Percentiles rank a stretch among this genome's conserved stretches.
Evolutionary conservation across 2,888 invertebrate species (phyloP).

Genomic region (Drosophila pseudotalamancana): DNA sequence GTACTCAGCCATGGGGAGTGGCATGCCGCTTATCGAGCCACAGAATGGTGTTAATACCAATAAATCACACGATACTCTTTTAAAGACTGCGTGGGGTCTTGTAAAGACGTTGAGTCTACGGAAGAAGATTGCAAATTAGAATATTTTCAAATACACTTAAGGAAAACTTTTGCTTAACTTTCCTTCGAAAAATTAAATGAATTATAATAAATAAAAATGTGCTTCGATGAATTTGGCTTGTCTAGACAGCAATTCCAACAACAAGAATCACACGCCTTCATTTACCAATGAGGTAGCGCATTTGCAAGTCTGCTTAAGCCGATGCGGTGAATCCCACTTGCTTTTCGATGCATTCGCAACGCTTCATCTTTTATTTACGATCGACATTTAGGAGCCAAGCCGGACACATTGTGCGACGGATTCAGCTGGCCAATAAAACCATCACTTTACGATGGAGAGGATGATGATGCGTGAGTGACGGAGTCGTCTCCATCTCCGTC

Average conservation of each 20-base stretch:
- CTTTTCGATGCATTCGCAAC: conserved; percentile 18
- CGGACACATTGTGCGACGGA: conserved; percentile 39
- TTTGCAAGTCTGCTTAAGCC: conserved; percentile 10
- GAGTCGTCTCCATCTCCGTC: conserved; percentile 19
- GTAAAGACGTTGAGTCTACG: neutral
- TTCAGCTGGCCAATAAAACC: conserved; percentile 49
- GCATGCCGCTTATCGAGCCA: neutral
- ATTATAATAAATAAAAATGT: no score
- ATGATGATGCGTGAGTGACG: conserved; percentile 62
- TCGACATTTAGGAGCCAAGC: conserved; percentile 47
- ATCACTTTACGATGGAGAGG: conserved; percentile 51
- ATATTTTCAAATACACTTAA: neutral
- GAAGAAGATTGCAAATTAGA: neutral
- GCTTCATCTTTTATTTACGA: conserved; percentile 46
- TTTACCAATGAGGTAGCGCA: no score
- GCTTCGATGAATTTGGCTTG: no score
- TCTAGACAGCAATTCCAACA: no score
- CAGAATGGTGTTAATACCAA: neutral
- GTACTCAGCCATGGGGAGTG: neutral
- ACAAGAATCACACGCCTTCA: no score
- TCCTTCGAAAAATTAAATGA: no score
- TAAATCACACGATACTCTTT: neutral
- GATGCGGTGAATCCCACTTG: conserved; percentile 28
- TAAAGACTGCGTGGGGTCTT: neutral
- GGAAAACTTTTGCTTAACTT: no score